phyloP scores from a whole-genome alignment of 35 echinoderm and acorn worm species.

The Patiria miniata region DNA sequence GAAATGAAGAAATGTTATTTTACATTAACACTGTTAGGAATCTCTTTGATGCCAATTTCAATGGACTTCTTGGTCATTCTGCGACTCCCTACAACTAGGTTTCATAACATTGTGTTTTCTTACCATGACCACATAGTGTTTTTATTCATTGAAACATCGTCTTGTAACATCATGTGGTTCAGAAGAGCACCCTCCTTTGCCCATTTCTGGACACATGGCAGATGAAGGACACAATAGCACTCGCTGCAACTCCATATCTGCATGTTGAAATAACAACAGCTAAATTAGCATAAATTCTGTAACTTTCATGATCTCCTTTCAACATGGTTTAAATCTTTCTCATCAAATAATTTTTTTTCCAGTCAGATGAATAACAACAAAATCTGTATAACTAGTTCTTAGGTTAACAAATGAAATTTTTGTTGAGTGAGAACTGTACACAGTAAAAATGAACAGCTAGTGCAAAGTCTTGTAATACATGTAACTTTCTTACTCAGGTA shows the following conservation, averaged over 20 bases:
- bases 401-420: no score
- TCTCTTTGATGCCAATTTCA: no score
- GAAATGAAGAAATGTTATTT: neutral
- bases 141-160: conserved; percentile 36
- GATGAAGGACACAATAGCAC: conserved; percentile 84
- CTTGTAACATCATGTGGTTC: conserved; percentile 58
- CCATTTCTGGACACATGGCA: conserved; percentile 98
- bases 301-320: neutral
- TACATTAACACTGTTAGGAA: neutral
- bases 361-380: neutral
- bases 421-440: no score
- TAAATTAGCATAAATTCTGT: neutral
- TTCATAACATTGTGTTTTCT: conserved; percentile 11
- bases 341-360: neutral
- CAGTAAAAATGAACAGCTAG: no score
- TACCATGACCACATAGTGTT: conserved; percentile 86
- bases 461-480: no score
- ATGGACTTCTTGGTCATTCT: no score
- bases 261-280: neutral
- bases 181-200: conserved; percentile 74
- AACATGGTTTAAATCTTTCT: neutral
- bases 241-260: conserved; percentile 89
- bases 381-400: neutral
- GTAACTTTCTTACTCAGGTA: no score
- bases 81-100: no score